These are phyloP conservation scores for Falco biarmicus DNA, from an alignment of 2,797 vertebrate genomes.

Conservation along the genomic window DNA sequence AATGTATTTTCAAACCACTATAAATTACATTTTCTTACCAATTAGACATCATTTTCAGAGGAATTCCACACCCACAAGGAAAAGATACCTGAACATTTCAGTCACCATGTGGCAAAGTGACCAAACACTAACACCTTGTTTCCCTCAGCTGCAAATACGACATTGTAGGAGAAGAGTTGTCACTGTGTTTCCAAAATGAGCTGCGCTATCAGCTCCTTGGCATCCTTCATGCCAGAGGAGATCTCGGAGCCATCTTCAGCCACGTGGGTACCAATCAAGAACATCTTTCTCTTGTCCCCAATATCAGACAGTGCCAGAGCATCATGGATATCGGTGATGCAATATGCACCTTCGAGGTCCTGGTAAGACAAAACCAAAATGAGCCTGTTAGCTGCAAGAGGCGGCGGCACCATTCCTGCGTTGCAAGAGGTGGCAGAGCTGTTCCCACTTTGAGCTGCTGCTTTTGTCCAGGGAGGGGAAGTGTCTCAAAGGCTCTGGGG, in stretches of 20 bases:
- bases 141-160: neutral
- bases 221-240: slow-evolving; percentile 84
- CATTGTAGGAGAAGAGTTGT: neutral
- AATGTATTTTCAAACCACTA: slow-evolving; percentile 41
- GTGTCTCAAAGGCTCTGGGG: neutral
- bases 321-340: slow-evolving; percentile 91
- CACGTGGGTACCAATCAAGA: slow-evolving; percentile 88
- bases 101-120: neutral
- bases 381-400: neutral
- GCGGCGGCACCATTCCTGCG: neutral
- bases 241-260: slow-evolving; percentile 76
- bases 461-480: neutral
- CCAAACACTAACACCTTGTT: neutral
- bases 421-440: neutral
- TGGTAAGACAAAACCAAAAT: slow-evolving; percentile 60
- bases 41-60: slow-evolving; percentile 14
- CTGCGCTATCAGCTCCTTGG: slow-evolving; percentile 87
- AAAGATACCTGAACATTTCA: slow-evolving; percentile 37
- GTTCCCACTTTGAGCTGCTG: neutral
- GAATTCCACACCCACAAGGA: neutral
- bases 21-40: slow-evolving; percentile 14
- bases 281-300: slow-evolving; percentile 86
- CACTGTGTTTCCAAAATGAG: slow-evolving; percentile 79
- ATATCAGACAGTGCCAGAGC: slow-evolving; percentile 83
- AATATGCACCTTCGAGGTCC: slow-evolving; percentile 86